phyloP scores from a whole-genome alignment of 2,113 vertebrate species.

The Gulo gulo region DNA sequence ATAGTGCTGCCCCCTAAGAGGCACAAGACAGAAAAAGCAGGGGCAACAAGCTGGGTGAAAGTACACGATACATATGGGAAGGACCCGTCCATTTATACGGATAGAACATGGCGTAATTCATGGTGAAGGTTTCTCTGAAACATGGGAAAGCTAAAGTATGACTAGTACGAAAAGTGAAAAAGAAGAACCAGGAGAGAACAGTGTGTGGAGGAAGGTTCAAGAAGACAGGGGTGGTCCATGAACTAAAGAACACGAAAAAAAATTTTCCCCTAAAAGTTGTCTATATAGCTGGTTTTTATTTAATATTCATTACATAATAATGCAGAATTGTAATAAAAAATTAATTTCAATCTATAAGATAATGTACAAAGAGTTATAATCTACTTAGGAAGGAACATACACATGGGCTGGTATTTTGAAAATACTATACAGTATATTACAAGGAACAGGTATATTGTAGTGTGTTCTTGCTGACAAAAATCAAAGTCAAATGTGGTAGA shows the following conservation, averaged over 20 bases:
- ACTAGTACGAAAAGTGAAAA: background rate
- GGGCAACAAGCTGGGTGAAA: background rate
- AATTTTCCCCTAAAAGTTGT: background rate
- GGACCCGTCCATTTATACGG: background rate
- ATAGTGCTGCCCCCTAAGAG: background rate
- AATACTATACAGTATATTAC: background rate
- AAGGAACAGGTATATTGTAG: background rate
- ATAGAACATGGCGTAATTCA: background rate
- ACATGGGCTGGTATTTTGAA: background rate
- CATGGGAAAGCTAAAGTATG: background rate
- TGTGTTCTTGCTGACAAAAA: background rate
- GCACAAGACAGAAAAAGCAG: background rate
- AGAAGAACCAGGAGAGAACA: background rate
- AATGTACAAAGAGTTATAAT: background rate
- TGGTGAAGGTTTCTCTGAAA: background rate
- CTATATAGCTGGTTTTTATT: background rate
- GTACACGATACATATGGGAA: background rate
- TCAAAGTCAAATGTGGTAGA: background rate
- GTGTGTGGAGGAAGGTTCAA: background rate
- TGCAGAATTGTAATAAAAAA: background rate
- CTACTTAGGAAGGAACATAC: background rate
- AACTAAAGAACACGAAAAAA: background rate
- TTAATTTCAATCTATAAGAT: background rate
- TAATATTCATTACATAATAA: background rate
- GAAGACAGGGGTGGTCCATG: background rate